Percentiles rank a stretch among this genome's conserved stretches.
Conservation (phyloP, 2,113 vertebrate genomes). For the Desmodus rotundus region DNA sequence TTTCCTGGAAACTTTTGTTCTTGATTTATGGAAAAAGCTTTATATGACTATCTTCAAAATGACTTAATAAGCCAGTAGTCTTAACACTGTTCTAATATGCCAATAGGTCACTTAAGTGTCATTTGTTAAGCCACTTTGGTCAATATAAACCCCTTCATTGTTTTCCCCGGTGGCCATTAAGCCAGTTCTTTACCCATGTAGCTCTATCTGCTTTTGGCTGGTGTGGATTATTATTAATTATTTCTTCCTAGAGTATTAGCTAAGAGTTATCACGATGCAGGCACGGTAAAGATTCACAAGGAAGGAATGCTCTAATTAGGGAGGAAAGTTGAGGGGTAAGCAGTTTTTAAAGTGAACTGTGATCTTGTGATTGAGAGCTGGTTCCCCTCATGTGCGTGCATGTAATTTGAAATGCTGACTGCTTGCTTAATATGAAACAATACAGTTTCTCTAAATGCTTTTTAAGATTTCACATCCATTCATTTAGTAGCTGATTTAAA, state of each 20-base stretch:
- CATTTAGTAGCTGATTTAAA: conserved; percentile 70
- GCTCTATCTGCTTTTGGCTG: conserved; percentile 66
- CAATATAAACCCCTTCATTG: conserved; percentile 72
- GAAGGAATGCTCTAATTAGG: conserved; percentile 80
- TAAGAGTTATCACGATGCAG: conserved; percentile 70
- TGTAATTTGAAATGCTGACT: conserved; percentile 63
- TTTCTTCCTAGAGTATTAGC: conserved; percentile 78
- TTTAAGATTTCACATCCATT: conserved; percentile 74
- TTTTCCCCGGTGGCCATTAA: conserved; percentile 67
- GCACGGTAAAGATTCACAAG: conserved; percentile 74
- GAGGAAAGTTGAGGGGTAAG: conserved; percentile 76
- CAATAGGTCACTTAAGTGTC: conserved; percentile 76
- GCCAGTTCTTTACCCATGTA: conserved; percentile 56
- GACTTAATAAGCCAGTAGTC: conserved; percentile 65
- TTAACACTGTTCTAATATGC: conserved; percentile 66
- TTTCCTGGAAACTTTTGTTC: conserved; percentile 71
- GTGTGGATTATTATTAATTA: conserved; percentile 78
- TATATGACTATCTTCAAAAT: conserved; percentile 70
- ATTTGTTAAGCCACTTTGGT: conserved; percentile 76
- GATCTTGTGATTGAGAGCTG: conserved; percentile 71
- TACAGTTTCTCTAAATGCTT: conserved; percentile 70
- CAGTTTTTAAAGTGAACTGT: conserved; percentile 76
- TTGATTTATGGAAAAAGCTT: conserved; percentile 67
- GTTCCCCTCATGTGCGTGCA: conserved; percentile 63
- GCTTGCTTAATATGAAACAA: conserved; percentile 73